These are phyloP conservation scores for Micrasema longulum DNA, from an alignment of 1,140 invertebrate species.

Conservation along the genomic window DNA sequence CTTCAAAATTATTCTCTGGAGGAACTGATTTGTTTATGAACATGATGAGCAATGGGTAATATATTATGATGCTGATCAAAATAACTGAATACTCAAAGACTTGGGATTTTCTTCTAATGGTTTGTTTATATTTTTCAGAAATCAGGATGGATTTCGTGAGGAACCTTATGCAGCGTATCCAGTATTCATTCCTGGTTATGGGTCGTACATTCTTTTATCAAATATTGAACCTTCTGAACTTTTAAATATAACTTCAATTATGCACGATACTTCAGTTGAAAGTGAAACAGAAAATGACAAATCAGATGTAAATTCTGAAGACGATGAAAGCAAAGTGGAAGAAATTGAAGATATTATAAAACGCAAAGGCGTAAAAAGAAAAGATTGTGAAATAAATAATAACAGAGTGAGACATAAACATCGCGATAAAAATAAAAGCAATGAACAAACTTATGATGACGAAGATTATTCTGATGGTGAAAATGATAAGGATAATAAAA, in stretches of 20 bases:
- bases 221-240: conserved; percentile 37
- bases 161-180: conserved; percentile 46
- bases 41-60: conserved; percentile 42
- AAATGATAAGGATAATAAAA: conserved; percentile 1
- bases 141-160: conserved; percentile 3
- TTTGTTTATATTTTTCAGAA: conserved; percentile 30
- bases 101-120: too few relatives aligned
- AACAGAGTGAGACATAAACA: neutral
- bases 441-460: neutral
- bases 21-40: conserved; percentile 37
- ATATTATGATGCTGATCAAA: too few relatives aligned
- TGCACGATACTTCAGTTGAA: neutral
- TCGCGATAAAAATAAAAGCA: conserved; percentile 10
- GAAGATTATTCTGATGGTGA: too few relatives aligned
- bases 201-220: conserved; percentile 49
- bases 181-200: conserved; percentile 50
- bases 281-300: neutral
- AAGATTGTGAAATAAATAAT: neutral
- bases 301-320: neutral
- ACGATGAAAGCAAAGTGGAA: neutral
- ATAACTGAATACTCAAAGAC: too few relatives aligned
- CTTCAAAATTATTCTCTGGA: conserved; percentile 30
- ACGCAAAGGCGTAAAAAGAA: neutral
- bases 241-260: conserved; percentile 28
- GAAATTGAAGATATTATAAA: neutral